phyloP scores from a whole-genome alignment of 2,797 vertebrate species.

The Cryptoblepharus egeriae region DNA sequence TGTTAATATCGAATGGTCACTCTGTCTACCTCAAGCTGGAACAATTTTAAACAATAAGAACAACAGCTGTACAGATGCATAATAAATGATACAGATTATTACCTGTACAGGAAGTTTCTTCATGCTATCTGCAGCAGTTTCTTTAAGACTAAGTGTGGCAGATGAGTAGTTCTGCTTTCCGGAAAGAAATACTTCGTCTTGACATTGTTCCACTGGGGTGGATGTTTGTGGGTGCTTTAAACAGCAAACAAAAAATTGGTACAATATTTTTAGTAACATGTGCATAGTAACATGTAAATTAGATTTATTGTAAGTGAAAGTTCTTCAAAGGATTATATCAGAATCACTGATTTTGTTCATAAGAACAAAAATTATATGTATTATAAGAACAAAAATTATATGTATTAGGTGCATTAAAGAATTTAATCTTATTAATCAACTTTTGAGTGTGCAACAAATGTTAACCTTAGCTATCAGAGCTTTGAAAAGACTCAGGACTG shows the following conservation, averaged over 20 bases:
- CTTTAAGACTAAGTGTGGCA: conserved; percentile 76
- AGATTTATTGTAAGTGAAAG: not conserved
- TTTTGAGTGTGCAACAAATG: conserved; percentile 3
- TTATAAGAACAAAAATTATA: not conserved
- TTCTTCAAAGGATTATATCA: conserved; percentile 34
- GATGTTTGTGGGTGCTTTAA: conserved; percentile 75
- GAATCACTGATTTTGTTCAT: not conserved
- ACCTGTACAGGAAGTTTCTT: conserved; percentile 87
- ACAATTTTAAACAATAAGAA: not conserved
- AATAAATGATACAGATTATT: conserved; percentile 17
- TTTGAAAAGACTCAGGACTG: conserved; percentile 29
- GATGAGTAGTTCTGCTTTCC: conserved; percentile 85
- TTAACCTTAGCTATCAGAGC: not conserved
- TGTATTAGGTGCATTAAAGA: conserved; percentile 17
- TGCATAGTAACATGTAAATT: conserved; percentile 48
- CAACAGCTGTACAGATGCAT: not conserved
- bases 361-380: not conserved
- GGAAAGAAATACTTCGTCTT: conserved; percentile 89
- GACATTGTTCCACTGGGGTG: conserved; percentile 73
- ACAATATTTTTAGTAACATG: conserved; percentile 47
- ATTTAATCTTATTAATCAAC: conserved; percentile 26
- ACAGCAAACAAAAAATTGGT: conserved; percentile 47
- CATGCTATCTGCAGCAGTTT: conserved; percentile 81
- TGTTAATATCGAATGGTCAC: too few relatives aligned
- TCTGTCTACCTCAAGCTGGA: not conserved